Evolutionary conservation across 2,888 invertebrate species (phyloP).

Genomic region (Lochmaea capreae): DNA sequence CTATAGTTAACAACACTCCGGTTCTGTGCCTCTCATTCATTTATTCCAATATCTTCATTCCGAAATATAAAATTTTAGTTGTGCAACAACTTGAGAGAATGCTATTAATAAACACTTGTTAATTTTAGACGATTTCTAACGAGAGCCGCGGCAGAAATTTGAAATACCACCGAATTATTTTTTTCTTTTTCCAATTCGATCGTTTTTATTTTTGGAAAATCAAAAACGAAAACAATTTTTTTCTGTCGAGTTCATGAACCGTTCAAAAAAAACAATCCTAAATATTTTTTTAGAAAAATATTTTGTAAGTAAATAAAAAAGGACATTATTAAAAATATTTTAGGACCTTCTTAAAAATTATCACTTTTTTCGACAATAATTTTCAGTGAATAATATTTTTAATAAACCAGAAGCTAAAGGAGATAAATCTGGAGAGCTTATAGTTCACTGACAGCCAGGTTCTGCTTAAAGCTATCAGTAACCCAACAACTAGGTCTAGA

Average conservation of each 20-base stretch:
- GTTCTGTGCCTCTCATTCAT: not conserved
- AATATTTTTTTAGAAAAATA: not conserved
- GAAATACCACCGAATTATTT: conserved; percentile 30
- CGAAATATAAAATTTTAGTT: conserved; percentile 30
- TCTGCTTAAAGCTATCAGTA: too few species aligned
- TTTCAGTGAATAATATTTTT: too few species aligned
- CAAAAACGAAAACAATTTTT: conserved; percentile 23
- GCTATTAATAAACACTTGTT: conserved; percentile 39
- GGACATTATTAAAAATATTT: too few species aligned
- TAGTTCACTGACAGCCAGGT: too few species aligned
- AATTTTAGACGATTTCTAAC: conserved; percentile 38
- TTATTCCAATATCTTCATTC: conserved; percentile 15
- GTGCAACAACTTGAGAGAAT: conserved; percentile 34
- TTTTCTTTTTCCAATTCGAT: conserved; percentile 20
- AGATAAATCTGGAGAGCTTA: too few species aligned
- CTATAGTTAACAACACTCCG: too few species aligned
- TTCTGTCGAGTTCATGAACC: conserved; percentile 31
- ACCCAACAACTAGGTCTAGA: too few species aligned
- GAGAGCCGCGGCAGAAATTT: conserved; percentile 33
- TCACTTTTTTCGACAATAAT: too few species aligned
- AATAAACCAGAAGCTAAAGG: too few species aligned
- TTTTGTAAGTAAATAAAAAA: too few species aligned
- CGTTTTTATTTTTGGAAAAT: conserved; percentile 34
- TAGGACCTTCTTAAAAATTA: too few species aligned
- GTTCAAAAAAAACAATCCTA: not conserved